phyloP scores from a whole-genome alignment of 2,888 invertebrate species.

The Coleophora flavipennella region DNA sequence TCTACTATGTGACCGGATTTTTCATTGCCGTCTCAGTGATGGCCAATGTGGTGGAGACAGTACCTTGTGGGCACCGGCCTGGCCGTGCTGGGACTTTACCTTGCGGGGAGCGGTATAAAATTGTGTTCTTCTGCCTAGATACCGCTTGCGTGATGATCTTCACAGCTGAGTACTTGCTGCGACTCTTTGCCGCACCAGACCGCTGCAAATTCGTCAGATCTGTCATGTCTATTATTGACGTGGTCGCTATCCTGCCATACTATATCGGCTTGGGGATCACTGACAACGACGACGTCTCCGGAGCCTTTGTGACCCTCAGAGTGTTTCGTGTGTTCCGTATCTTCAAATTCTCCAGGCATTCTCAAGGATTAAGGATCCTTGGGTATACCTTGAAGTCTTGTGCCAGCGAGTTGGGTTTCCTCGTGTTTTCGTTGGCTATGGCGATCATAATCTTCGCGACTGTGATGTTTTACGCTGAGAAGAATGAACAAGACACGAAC shows the following conservation, averaged over 20 bases:
- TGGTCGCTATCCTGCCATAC: slow-evolving; percentile 98
- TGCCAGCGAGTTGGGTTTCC: slow-evolving; percentile 98
- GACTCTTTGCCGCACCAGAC: slow-evolving; percentile 98
- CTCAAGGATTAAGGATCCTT: slow-evolving; percentile 97
- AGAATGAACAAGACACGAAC: slow-evolving; percentile 96
- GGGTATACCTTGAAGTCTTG: slow-evolving; percentile 99
- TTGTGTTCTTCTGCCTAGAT: slow-evolving; percentile 98
- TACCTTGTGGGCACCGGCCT: slow-evolving; percentile 92
- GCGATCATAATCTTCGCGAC: slow-evolving; percentile 99
- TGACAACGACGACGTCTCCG: slow-evolving; percentile 98
- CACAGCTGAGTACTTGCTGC: slow-evolving; percentile 96
- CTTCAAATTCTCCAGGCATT: slow-evolving; percentile 99
- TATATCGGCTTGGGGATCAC: slow-evolving; percentile 98
- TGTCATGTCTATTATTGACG: slow-evolving; percentile 99
- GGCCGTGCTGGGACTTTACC: slow-evolving; percentile 90
- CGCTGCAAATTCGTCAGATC: slow-evolving; percentile 97
- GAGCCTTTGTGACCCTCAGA: slow-evolving; percentile 98
- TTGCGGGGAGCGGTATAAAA: slow-evolving; percentile 98
- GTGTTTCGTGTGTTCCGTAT: slow-evolving; percentile 99
- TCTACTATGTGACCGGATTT: slow-evolving; percentile 99
- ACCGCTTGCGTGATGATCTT: slow-evolving; percentile 99
- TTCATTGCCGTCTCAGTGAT: slow-evolving; percentile 99
- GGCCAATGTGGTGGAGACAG: slow-evolving; percentile 99
- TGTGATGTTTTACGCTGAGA: slow-evolving; percentile 99
- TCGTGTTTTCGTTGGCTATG: slow-evolving; percentile 99